Evolutionary conservation across 2,888 invertebrate genomes (phyloP), one percentile per base, ranked within the genome.

Genomic region (Acronicta aceris): DNA sequence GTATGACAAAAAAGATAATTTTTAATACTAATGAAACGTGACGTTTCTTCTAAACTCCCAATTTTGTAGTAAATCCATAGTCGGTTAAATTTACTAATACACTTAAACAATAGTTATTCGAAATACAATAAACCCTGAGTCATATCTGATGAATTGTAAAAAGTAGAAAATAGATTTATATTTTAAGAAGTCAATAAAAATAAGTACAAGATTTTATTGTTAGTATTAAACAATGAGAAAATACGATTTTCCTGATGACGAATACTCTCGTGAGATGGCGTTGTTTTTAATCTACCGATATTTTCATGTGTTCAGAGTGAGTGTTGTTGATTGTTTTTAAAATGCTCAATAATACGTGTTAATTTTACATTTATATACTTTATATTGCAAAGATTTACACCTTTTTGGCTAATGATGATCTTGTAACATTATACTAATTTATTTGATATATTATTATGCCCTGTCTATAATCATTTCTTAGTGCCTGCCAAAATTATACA

Each of bases 141-240:
- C 71, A 79, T 72, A 78, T 74, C 78, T 61, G 48, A 71, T 27
- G 43, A 41, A 65, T 56, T 79, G 80, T 79, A 79, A 63, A 79
- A 79, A 74, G 58, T 76, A 78, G 69, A 8, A 42, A 25, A 54
- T 75, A 78, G 65, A 48, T 54, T 42, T 50, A 59, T 30, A 54
- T 43, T 21, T 38, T 68, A 75, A 60, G 51, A 63, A 36, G 61
- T 77, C 63, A 74, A 71, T 71, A 66, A 71, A 48, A 63, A 42
- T 79, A 79, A 70, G 78, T 79, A 75, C 79, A 75, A 78, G 58
- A 62, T 76, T 65, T 74, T 66, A 76, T 64, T 67, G 49, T 69
- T 66, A 73, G 68, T 43, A 55, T 47, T 53, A 62, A 21, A 56
- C 13, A 36, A 52, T 16, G 52, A 58, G 58, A 59, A 64, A 63